Evolutionary conservation across 2,797 vertebrate species (phyloP), one percentile per base, ranked within the genome.

Genomic region (Tenualosa thibaudeaui): DNA sequence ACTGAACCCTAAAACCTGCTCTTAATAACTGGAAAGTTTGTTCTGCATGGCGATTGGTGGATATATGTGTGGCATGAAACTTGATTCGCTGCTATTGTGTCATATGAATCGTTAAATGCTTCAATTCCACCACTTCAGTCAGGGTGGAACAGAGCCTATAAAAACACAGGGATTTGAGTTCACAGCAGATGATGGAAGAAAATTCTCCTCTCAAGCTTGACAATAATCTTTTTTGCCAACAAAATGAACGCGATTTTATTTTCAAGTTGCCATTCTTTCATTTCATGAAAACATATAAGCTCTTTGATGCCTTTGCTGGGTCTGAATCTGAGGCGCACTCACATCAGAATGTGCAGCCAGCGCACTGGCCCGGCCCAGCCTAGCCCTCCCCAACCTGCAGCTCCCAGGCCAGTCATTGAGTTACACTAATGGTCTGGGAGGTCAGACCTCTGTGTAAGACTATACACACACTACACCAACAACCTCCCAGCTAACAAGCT

Each of bases 331-430:
- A 75, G 68, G 37, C 13, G 37, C 37, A 4, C 68, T 19, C 37
- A 13, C 68, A 75, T 17, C 68, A 75, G 68, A 75, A 12, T 75
- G 31, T 19, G 13, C 5, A 40, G 68, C 68, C 37, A 37, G 65
- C 68, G 3, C 4, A 4, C n/a, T 4, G 9, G 60, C 60, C 22
- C 60, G 5, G 22, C 60, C 22, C 60, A 31, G 22, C 22, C 17
- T 3, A 15, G 31, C 37, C 68, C 7, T 2, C 68, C 31, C 17
- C 53, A 81, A 86, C 58, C 81, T 56, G 58, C n/a, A 86, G 85
- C 31, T 87, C 88, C 87, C 86, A 50, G 22, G 81, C 46, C 86
- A 84, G 82, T 88, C 83, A 85, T 46, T 88, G 84, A 85, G 87
- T 88, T 86, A 81, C 83, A 86, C 54, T 86, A 88, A 88, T 87